These are phyloP conservation scores for Apodemia mormo DNA, from an alignment of 2,888 invertebrate genomes.

Conservation along the genomic window DNA sequence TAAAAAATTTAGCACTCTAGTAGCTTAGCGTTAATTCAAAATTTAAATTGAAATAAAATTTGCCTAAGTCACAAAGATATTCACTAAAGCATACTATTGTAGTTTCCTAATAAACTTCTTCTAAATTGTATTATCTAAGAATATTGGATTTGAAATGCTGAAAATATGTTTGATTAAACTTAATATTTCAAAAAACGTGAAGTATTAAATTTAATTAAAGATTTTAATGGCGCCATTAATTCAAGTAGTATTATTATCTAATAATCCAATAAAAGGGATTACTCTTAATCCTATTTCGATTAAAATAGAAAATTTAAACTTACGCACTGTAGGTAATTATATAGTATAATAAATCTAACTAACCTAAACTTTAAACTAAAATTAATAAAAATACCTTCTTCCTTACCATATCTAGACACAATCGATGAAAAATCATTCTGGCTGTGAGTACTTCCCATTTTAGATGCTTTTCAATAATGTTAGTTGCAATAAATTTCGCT, in stretches of 20 bases:
- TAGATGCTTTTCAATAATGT: conserved; percentile 58
- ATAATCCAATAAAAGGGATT: conserved; percentile 71
- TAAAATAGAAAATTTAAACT: conserved; percentile 75
- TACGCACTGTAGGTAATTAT: conserved; percentile 77
- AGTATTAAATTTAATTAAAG: conserved; percentile 34
- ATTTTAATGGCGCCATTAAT: conserved; percentile 42
- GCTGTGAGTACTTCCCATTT: conserved; percentile 76
- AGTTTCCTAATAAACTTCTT: conserved; percentile 75
- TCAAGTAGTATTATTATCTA: conserved; percentile 67
- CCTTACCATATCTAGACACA: conserved; percentile 75
- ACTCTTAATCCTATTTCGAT: conserved; percentile 62
- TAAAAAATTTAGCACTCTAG: conserved; percentile 65
- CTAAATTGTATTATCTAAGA: conserved; percentile 72
- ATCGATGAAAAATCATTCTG: conserved; percentile 77
- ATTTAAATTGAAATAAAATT: conserved; percentile 60
- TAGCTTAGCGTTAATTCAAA: conserved; percentile 73
- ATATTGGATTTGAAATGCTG: conserved; percentile 52
- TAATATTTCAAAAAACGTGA: conserved; percentile 27
- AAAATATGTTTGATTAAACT: conserved; percentile 43
- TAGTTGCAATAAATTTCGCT: conserved; percentile 46
- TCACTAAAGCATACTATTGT: conserved; percentile 67
- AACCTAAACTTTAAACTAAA: conserved; percentile 59
- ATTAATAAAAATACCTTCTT: conserved; percentile 60
- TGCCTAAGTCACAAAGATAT: conserved; percentile 64
- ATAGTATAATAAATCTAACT: conserved; percentile 68